A percentile compares a stretch with the other conserved stretches of the same genome.
phyloP scores from a whole-genome alignment of 2,113 vertebrate species.

The Suricata suricatta region DNA sequence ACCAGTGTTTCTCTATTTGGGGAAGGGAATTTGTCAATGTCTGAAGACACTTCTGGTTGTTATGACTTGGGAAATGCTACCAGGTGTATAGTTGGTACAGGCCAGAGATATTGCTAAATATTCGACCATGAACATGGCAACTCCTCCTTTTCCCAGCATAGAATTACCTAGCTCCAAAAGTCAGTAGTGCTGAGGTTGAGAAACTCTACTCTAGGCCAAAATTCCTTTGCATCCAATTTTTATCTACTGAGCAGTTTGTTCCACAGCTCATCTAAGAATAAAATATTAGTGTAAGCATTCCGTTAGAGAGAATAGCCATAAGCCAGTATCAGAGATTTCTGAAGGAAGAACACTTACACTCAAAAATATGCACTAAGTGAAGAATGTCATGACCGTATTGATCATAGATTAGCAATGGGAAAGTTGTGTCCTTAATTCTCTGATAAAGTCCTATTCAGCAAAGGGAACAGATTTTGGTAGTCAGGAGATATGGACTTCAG shows the following conservation, averaged over 20 bases:
- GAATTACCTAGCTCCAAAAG: neutral
- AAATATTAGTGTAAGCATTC: neutral
- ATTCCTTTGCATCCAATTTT: neutral
- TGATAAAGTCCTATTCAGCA: neutral
- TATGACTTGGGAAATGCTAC: neutral
- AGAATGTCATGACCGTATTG: neutral
- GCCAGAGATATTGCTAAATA: neutral
- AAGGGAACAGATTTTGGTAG: neutral
- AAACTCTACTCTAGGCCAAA: neutral
- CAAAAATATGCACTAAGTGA: neutral
- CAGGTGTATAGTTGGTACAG: neutral
- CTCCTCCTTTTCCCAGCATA: rapidly evolving
- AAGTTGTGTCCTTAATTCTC: neutral
- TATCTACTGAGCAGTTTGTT: neutral
- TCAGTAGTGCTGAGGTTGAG: neutral
- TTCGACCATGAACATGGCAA: neutral
- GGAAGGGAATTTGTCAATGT: neutral
- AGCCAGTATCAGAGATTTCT: neutral
- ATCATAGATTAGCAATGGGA: neutral
- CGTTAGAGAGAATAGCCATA: neutral
- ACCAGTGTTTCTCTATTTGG: neutral
- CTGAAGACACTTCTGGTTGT: neutral
- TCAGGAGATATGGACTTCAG: neutral
- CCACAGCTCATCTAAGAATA: neutral
- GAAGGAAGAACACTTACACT: neutral